Base-by-base conservation (phyloP, 2,888 invertebrate genomes). In the Girardia tigrina region DNA sequence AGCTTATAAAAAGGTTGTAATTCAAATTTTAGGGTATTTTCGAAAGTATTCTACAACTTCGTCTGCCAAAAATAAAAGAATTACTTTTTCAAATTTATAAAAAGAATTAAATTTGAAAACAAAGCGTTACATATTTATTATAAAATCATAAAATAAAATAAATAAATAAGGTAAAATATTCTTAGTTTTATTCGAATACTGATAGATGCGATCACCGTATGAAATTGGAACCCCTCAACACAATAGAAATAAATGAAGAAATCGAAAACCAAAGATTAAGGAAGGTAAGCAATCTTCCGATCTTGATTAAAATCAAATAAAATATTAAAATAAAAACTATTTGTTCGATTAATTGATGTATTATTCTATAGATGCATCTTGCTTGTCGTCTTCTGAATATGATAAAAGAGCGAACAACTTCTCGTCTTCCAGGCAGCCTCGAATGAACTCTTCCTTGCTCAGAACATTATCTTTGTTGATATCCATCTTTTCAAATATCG, bases 401-500 rank as follows among this genome's bases (percentile, higher is more conserved):
- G 76, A 70, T 12, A 80, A 74, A 26, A 80, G 77, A 20, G 77
- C 78, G 75, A 78, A 80, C 79, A 94, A 87, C 85, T 93, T 92
- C 86, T 93, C 93, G 83, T 94, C 93, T 85, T 92, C 92, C 82
- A 93, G 89, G 85, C 94, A 94, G 77, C 93, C 94, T 85, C 92
- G 92, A 79, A 94, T 88, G 86, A 94, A 94, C 87, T 95, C 95
- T 80, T 94, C 94, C 86, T 94, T 92, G 79, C 93, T 93, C 82
- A 94, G 88, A 85, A 93, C 92, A 77, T 94, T 94, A 85, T 95
- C 94, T 87, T 92, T 91, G 88, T 95, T 95, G 83, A 92, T 92
- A 85, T 95, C 95, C 94, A 95, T 94, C 86, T 93, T 94, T 77
- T 92, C 92, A 86, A 95, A 95, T 81, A 95, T 95, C 85, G 92